Percentiles rank a stretch among this genome's conserved stretches.
phyloP scores from a whole-genome alignment of 2,113 vertebrate genomes.

The Corythornis madagascariensis region DNA sequence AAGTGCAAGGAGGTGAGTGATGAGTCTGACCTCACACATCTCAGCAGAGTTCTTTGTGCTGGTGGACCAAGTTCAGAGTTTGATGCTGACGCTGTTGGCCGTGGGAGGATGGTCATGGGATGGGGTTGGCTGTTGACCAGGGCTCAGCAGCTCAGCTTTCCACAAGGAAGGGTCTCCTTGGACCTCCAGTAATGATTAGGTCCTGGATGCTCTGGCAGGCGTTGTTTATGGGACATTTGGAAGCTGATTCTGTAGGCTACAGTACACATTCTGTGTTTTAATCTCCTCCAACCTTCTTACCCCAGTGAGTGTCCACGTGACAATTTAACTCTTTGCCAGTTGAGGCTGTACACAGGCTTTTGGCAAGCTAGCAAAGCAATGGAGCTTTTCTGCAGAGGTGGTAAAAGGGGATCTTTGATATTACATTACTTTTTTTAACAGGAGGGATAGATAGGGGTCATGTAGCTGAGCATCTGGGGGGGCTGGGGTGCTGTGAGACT shows the following conservation, averaged over 20 bases:
- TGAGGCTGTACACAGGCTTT: not conserved
- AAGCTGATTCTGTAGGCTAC: not conserved
- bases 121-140: not conserved
- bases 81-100: not conserved
- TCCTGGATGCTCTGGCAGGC: not conserved
- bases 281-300: not conserved
- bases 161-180: not conserved
- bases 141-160: not conserved
- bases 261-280: not conserved
- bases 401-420: not conserved
- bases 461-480: not conserved
- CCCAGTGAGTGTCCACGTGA: not conserved
- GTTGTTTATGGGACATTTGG: not conserved
- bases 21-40: not conserved
- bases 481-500: not conserved
- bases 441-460: not conserved
- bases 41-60: not conserved
- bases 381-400: not conserved
- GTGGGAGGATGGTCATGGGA: not conserved
- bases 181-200: not conserved
- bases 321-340: not conserved
- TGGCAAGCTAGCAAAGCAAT: not conserved
- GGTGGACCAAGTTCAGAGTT: not conserved
- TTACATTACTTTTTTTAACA: not conserved
- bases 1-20: not conserved